Evolutionary conservation across 2,797 vertebrate genomes (phyloP), one percentile per base, ranked within the genome.

Genomic region (Intellagama lesueurii): DNA sequence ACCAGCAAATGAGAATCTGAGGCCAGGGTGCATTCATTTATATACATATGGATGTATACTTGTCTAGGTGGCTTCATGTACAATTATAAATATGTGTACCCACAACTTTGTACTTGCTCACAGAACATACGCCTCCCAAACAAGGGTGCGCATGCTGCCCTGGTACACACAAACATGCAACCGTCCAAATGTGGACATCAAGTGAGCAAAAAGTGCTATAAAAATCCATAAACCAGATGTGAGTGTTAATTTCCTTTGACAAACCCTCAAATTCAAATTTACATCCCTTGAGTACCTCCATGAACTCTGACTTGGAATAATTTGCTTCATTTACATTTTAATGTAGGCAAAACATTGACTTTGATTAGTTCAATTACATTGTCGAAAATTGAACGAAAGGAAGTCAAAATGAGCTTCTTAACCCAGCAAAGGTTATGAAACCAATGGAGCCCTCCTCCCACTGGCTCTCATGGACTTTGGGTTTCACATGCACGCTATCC

Each of bases 321-420:
- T 87, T 86, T 87, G 75, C 80, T 90, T 87, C 89, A 90, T 90
- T 90, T 90, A 83, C 85, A 90, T 90, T 87, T 83, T 82, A 90
- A 90, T 90, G 72, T 87, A 90, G 89, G 89, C 47, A 87, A 90
- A 86, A 86, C 47, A 86, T 90, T 90, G 89, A 87, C 85, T 87
- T 90, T 90, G 89, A 90, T 90, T 90, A 90, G 89, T 90, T 90
- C 89, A 90, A 90, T 90, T 90, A 87, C 85, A 90, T 87, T 90
- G 85, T 90, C 87, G 79, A 83, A 26, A 90, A 90, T 44, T 87
- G 72, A 82, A 90, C 89, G 82, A 86, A 90, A 86, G 85, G 70
- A 87, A 90, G 80, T 90, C 89, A 90, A 90, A 90, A 82, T 90
- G 89, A 86, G 89, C 86, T 90, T 87, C 66, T 83, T 73, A 87